Evolutionary conservation across 2,888 invertebrate species (phyloP).

Genomic region (Temnothorax ravouxi): DNA sequence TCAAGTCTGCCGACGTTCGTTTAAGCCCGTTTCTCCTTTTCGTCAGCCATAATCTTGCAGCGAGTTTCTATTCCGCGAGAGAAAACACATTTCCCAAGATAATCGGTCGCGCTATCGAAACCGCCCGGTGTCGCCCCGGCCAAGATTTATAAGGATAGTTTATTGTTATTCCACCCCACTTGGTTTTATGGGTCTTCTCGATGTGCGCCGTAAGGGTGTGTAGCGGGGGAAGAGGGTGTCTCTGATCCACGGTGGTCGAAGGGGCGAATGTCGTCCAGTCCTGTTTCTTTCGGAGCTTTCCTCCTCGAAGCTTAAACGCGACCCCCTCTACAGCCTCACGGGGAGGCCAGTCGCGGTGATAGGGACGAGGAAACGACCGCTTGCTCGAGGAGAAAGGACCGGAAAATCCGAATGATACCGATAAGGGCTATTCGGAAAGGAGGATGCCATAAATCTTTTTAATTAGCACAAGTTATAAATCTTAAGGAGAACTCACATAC

Average conservation of each 20-base stretch:
- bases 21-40: slow-evolving; percentile 45
- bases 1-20: slow-evolving; percentile 58
- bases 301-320: slow-evolving; percentile 74
- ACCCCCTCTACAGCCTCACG: slow-evolving; percentile 40
- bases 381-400: slow-evolving; percentile 56
- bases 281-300: slow-evolving; percentile 73
- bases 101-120: slow-evolving; percentile 82
- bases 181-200: slow-evolving; percentile 82
- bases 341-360: slow-evolving; percentile 63
- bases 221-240: not conserved
- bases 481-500: not conserved
- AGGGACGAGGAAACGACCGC: slow-evolving; percentile 61
- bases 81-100: slow-evolving; percentile 83
- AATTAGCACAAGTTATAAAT: slow-evolving; percentile 62
- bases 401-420: slow-evolving; percentile 53
- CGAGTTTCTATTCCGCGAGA: slow-evolving; percentile 72
- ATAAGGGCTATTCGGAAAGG: slow-evolving; percentile 50
- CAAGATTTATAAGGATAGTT: slow-evolving; percentile 84
- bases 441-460: slow-evolving; percentile 47
- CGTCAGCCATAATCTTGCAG: slow-evolving; percentile 52
- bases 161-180: slow-evolving; percentile 84
- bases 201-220: slow-evolving; percentile 48
- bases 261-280: slow-evolving; percentile 67
- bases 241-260: slow-evolving; percentile 50
- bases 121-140: slow-evolving; percentile 76